Percentiles rank a stretch among this genome's conserved stretches.
Conservation (phyloP, 2,797 vertebrate species). For the Cuniculus paca region DNA sequence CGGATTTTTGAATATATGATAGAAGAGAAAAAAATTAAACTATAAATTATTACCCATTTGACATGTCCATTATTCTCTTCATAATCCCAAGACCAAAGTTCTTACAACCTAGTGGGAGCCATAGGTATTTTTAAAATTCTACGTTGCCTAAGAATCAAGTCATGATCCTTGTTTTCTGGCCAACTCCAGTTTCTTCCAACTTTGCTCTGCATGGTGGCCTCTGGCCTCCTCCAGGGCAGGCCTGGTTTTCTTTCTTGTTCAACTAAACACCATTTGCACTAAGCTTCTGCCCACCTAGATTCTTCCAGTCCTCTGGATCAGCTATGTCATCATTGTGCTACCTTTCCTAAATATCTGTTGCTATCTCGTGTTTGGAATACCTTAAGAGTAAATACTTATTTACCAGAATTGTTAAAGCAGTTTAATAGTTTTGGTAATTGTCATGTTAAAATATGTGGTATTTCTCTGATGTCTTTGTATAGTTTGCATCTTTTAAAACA, state of each 20-base stretch:
- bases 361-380: neutral
- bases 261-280: neutral
- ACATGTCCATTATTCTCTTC: fast-evolving
- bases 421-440: constrained; percentile 11
- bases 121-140: neutral
- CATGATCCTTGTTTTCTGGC: neutral
- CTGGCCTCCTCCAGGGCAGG: neutral
- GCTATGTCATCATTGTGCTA: neutral
- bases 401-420: neutral
- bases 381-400: neutral
- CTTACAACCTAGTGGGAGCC: neutral
- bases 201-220: neutral
- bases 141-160: neutral
- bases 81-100: neutral
- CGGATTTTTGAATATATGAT: neutral
- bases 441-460: constrained; percentile 20
- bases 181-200: neutral
- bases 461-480: constrained; percentile 15
- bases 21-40: neutral
- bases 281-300: neutral
- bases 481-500: neutral
- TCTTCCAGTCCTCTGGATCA: neutral
- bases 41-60: neutral
- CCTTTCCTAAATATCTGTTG: neutral
- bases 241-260: neutral